These are phyloP conservation scores for Thysanoteuthis rhombus DNA, from an alignment of 2,888 invertebrate genomes.

Conservation along the genomic window DNA sequence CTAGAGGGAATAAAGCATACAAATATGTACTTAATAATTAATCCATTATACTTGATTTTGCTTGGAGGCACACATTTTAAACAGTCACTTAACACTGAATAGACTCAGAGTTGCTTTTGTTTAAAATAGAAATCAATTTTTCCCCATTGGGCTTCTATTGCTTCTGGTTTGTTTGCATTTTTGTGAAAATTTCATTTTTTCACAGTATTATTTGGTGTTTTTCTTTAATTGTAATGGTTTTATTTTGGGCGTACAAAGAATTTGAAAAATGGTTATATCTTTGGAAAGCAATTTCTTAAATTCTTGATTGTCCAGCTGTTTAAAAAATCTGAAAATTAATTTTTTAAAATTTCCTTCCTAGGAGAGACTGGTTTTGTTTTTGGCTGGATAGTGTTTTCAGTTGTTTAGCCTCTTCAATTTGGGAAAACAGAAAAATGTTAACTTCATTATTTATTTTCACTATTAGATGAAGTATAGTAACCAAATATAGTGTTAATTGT, in stretches of 20 bases:
- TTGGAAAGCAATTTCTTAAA: background rate
- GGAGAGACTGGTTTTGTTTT: too few relatives aligned
- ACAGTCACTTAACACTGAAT: background rate
- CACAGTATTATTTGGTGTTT: background rate
- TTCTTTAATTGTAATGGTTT: background rate
- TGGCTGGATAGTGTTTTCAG: too few relatives aligned
- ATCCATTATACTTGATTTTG: background rate
- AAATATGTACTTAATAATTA: background rate
- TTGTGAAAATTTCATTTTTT: background rate
- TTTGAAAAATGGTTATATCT: background rate
- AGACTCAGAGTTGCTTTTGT: background rate
- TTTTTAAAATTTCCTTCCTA: too few relatives aligned
- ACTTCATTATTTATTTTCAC: too few relatives aligned
- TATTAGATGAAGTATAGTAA: too few relatives aligned
- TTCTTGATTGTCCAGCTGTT: background rate
- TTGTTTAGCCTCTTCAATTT: too few relatives aligned
- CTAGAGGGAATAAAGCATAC: background rate
- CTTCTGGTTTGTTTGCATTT: background rate
- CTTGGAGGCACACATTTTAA: conserved; percentile 12
- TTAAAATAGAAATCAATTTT: background rate
- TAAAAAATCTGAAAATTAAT: background rate
- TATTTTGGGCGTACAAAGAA: background rate
- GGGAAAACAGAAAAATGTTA: too few relatives aligned
- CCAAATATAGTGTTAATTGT: too few relatives aligned
- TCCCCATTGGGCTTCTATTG: background rate